A percentile compares a stretch with the other conserved stretches of the same genome.
Conservation (phyloP, 2,888 invertebrate genomes). For the Adela reaumurella region DNA sequence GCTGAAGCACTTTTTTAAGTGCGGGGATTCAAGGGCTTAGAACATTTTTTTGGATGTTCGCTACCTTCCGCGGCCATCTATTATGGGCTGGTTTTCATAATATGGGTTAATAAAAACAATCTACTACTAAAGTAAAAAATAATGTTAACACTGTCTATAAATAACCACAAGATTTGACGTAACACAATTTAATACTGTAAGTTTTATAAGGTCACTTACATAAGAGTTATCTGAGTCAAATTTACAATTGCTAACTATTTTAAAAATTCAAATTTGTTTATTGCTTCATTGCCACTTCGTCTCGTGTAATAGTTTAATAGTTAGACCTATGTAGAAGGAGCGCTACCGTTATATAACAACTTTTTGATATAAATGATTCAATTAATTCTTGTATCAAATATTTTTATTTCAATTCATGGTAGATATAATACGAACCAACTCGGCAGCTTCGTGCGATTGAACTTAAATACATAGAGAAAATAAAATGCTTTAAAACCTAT, state of each 20-base stretch:
- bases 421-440: constrained; percentile 19
- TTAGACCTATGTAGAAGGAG: neutral
- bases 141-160: neutral
- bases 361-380: neutral
- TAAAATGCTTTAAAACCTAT: neutral
- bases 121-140: too few species aligned
- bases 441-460: constrained; percentile 33
- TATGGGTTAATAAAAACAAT: too few species aligned
- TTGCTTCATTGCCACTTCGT: too few species aligned
- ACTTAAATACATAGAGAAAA: constrained; percentile 28
- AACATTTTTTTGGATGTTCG: too few species aligned
- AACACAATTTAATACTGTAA: constrained; percentile 1
- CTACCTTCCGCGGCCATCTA: too few species aligned
- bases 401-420: neutral
- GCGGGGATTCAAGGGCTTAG: too few species aligned
- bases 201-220: constrained; percentile 1
- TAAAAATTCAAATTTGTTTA: neutral
- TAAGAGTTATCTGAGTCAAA: neutral
- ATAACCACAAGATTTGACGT: neutral
- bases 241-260: neutral
- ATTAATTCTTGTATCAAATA: neutral
- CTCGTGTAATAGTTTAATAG: too few species aligned
- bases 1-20: too few species aligned
- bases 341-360: neutral
- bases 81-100: too few species aligned